A percentile compares a stretch with the other conserved stretches of the same genome.
Evolutionary conservation across 2,113 vertebrate species (phyloP).

Genomic region (Colinus virginianus): DNA sequence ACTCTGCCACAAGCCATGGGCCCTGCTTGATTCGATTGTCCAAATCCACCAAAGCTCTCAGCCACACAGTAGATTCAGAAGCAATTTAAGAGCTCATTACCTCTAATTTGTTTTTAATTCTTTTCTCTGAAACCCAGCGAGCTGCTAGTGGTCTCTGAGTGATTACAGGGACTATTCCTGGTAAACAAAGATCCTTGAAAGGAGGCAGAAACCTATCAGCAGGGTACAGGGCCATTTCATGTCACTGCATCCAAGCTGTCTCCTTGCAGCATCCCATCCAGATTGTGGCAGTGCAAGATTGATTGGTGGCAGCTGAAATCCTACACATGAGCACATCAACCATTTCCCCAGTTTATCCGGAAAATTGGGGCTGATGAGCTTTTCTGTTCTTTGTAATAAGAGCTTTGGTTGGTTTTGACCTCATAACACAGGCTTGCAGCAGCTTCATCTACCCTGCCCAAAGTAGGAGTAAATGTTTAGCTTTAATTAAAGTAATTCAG

Average conservation of each 20-base stretch:
- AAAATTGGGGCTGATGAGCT: neutral
- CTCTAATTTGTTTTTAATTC: conserved; percentile 68
- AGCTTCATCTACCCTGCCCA: neutral
- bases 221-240: neutral
- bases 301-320: neutral
- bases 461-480: neutral
- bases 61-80: conserved; percentile 20
- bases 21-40: conserved; percentile 31
- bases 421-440: neutral
- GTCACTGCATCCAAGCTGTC: rapidly evolving
- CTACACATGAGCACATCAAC: neutral
- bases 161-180: neutral
- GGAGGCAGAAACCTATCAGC: neutral
- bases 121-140: conserved; percentile 17
- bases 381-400: neutral
- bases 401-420: neutral
- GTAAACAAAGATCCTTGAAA: conserved; percentile 20
- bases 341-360: neutral
- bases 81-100: conserved; percentile 66
- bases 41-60: conserved; percentile 38
- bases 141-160: neutral
- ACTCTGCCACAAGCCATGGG: neutral
- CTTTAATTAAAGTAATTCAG: neutral
- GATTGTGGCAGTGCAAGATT: neutral
- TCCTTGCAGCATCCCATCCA: neutral